A percentile compares a stretch with the other conserved stretches of the same genome.
Conservation (phyloP, 2,888 invertebrate genomes). For the Gordius sp. region DNA sequence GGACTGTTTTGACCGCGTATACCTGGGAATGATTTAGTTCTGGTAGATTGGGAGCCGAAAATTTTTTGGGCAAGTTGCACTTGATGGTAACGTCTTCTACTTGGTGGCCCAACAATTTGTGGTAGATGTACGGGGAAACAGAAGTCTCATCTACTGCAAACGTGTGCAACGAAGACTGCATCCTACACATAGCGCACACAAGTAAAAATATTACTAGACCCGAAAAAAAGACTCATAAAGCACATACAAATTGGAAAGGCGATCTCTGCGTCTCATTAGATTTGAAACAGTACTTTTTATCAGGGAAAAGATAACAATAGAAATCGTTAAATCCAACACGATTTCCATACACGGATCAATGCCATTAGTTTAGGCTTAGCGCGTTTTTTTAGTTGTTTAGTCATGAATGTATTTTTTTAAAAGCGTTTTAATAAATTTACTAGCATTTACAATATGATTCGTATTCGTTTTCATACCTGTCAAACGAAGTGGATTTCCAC, state of each 20-base stretch:
- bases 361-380: no score
- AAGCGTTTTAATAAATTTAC: no score
- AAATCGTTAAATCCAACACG: no score
- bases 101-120: conserved; percentile 54
- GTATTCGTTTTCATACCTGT: no score
- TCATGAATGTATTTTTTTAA: no score
- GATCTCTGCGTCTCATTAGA: conserved; percentile 21
- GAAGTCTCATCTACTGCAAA: conserved; percentile 86
- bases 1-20: conserved; percentile 86
- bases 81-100: conserved; percentile 33
- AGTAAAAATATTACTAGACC: conserved; percentile 12
- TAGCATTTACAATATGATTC: no score
- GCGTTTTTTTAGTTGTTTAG: no score
- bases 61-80: conserved; percentile 54
- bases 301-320: no score
- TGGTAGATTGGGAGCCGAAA: conserved; percentile 82
- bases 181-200: conserved; percentile 37
- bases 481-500: conserved; percentile 94
- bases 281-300: conserved; percentile 21
- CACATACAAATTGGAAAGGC: neutral
- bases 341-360: no score
- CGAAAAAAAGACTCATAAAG: conserved; percentile 1
- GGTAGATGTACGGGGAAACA: conserved; percentile 88
- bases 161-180: conserved; percentile 72
- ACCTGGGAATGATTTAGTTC: conserved; percentile 92